Conservation (phyloP, 2,888 invertebrate genomes). For the Diarsia dahlii region DNA sequence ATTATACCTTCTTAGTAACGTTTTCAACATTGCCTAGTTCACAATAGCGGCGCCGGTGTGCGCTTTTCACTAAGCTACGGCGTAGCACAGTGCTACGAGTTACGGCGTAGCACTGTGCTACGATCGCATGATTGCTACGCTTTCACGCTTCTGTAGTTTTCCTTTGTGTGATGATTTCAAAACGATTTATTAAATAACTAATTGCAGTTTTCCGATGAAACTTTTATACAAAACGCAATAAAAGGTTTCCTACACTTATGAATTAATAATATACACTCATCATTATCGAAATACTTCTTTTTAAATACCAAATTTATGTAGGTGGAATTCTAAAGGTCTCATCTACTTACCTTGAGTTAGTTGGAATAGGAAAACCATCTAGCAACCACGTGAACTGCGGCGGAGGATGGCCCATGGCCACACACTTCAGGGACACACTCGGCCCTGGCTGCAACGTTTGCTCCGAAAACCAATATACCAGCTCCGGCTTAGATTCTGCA, state of each 20-base stretch:
- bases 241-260: background rate
- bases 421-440: slow-evolving; percentile 97
- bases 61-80: slow-evolving; percentile 32
- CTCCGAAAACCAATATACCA: slow-evolving; percentile 97
- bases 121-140: slow-evolving; percentile 22
- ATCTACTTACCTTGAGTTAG: slow-evolving; percentile 91
- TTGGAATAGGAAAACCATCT: slow-evolving; percentile 96
- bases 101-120: slow-evolving; percentile 35
- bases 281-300: background rate
- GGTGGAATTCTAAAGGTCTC: background rate
- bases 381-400: slow-evolving; percentile 98
- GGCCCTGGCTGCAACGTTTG: slow-evolving; percentile 98
- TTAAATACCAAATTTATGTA: background rate
- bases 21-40: slow-evolving; percentile 16
- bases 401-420: slow-evolving; percentile 98
- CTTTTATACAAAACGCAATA: background rate
- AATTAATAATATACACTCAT: background rate
- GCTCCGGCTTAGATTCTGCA: slow-evolving; percentile 96
- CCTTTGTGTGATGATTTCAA: slow-evolving; percentile 16
- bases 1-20: slow-evolving; percentile 18
- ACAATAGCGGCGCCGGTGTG: slow-evolving; percentile 46
- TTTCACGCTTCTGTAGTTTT: slow-evolving; percentile 6
- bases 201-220: background rate
- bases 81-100: slow-evolving; percentile 31
- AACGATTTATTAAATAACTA: slow-evolving; percentile 2